Evolutionary conservation across 2,888 invertebrate species (phyloP), one percentile per base, ranked within the genome.

Genomic region (Hydroisotoma schaefferi): DNA sequence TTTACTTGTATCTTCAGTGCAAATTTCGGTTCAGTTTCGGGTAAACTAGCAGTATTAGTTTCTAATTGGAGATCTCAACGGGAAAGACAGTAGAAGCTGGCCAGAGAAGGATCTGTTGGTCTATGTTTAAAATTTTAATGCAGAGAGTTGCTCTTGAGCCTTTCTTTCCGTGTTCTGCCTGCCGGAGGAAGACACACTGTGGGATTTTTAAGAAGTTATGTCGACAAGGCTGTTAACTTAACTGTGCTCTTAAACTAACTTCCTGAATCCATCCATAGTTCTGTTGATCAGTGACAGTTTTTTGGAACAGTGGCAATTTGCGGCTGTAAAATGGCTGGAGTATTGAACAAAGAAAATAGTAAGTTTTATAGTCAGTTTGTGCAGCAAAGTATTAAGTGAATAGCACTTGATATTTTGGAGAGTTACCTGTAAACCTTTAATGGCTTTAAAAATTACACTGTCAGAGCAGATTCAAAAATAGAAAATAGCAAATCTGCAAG

Each of bases 341-440:
- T 49, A 20, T n/a, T 49, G n/a, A 49, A 26, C 49, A 26, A 29
- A 28, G 49, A 49, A 26, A 25, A 26, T 18, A 28, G 49, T 49
- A 49, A 49, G 49, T 49, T 18, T 28, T 6, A 22, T 43, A 4
- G 5, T 47, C 5, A 23, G 25, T 22, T 47, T n/a, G n/a, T n/a
- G n/a, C n/a, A n/a, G n/a, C n/a, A n/a, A n/a, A n/a, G n/a, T n/a
- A n/a, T n/a, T n/a, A n/a, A n/a, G n/a, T n/a, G n/a, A n/a, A n/a
- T n/a, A n/a, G n/a, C n/a, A n/a, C n/a, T n/a, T n/a, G n/a, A n/a
- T n/a, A n/a, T n/a, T n/a, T n/a, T n/a, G n/a, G n/a, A n/a, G n/a
- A n/a, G n/a, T n/a, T n/a, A n/a, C n/a, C n/a, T n/a, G n/a, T n/a
- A n/a, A n/a, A n/a, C n/a, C n/a, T n/a, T n/a, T n/a, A n/a, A n/a